A percentile compares a stretch with the other conserved stretches of the same genome.
Conservation (phyloP, 2,113 vertebrate species). For the Eublepharis macularius region DNA sequence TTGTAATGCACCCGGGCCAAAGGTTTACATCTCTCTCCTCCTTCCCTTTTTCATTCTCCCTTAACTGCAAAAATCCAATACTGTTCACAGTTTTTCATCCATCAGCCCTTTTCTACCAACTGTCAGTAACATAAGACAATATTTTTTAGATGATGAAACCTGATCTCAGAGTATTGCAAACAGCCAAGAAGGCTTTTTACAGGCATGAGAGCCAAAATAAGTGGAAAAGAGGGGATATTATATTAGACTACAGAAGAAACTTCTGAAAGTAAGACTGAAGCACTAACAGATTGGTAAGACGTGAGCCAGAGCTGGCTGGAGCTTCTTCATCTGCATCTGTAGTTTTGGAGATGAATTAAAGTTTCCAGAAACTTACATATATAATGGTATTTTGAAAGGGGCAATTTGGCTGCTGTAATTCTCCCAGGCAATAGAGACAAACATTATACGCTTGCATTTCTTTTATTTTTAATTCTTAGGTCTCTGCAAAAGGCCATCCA, state of each 20-base stretch:
- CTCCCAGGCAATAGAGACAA: constrained; percentile 40
- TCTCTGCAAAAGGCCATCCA: constrained; percentile 11
- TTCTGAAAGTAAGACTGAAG: constrained; percentile 54
- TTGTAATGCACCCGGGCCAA: background rate
- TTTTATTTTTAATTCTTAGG: constrained; percentile 44
- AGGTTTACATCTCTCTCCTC: background rate
- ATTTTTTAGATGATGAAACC: constrained; percentile 31
- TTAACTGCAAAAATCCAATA: background rate
- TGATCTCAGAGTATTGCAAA: constrained; percentile 28
- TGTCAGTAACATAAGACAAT: constrained; percentile 13
- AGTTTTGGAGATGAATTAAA: constrained; percentile 53
- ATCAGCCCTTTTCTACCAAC: constrained; percentile 13
- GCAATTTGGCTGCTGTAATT: constrained; percentile 52
- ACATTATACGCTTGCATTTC: constrained; percentile 31
- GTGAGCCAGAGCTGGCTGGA: constrained; percentile 55
- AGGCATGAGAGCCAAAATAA: background rate
- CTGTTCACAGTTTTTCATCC: background rate
- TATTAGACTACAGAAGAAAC: constrained; percentile 38
- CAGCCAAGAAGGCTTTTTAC: constrained; percentile 29
- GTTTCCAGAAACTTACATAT: constrained; percentile 40
- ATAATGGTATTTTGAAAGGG: constrained; percentile 54
- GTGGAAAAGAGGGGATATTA: constrained; percentile 38
- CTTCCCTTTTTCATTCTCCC: background rate
- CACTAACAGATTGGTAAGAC: constrained; percentile 41
- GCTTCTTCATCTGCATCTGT: constrained; percentile 45